phyloP scores from a whole-genome alignment of 1,140 invertebrate genomes.

The Sycobia sp. region DNA sequence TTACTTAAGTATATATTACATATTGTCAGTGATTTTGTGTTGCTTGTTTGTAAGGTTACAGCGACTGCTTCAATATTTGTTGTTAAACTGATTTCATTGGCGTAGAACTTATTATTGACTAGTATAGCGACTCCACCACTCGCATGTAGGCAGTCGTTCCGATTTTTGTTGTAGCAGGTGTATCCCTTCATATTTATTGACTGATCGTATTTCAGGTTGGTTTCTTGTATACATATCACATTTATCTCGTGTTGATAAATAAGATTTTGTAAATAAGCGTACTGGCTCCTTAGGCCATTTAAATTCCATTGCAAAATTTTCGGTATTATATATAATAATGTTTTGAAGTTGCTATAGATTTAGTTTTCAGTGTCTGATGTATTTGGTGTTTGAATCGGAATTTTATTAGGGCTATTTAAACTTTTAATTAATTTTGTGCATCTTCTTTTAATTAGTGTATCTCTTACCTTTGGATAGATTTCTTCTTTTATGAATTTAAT shows the following conservation, averaged over 20 bases:
- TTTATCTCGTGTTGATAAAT: too few relatives aligned
- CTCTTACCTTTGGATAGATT: not conserved
- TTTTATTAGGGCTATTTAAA: not conserved
- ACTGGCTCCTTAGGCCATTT: too few relatives aligned
- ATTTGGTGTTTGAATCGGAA: not conserved
- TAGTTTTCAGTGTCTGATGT: not conserved
- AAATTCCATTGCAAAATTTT: too few relatives aligned
- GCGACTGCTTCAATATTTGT: not conserved
- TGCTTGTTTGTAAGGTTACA: not conserved
- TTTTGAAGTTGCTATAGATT: too few relatives aligned
- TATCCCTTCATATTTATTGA: too few relatives aligned
- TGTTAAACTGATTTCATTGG: not conserved
- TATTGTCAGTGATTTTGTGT: constrained; percentile 27
- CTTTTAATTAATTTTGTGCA: not conserved
- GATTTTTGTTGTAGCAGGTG: too few relatives aligned
- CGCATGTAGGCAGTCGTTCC: too few relatives aligned
- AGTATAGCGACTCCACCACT: too few relatives aligned
- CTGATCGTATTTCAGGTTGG: too few relatives aligned
- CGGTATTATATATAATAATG: not conserved
- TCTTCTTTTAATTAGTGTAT: not conserved
- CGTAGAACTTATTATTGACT: too few relatives aligned
- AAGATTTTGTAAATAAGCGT: too few relatives aligned
- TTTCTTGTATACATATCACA: too few relatives aligned
- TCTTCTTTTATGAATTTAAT: not conserved
- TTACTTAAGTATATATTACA: constrained; percentile 46